A percentile compares a stretch with the other conserved stretches of the same genome.
These are phyloP conservation scores for Neotoma lepida DNA, from an alignment of 2,113 vertebrate genomes.

Conservation along the genomic window DNA sequence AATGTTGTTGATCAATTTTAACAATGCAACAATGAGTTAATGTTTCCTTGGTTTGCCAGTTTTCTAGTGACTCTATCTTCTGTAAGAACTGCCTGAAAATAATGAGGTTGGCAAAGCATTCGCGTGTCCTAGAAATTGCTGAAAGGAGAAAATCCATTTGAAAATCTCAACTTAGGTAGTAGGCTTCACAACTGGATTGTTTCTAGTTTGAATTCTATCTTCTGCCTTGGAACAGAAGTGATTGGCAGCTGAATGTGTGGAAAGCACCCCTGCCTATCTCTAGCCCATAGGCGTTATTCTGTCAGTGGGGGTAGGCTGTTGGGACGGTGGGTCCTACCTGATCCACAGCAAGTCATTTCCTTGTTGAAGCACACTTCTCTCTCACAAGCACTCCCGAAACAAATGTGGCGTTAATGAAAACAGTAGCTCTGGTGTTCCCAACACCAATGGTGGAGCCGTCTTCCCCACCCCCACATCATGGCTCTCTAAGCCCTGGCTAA, in stretches of 20 bases:
- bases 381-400: slow-evolving; percentile 53
- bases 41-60: slow-evolving; percentile 60
- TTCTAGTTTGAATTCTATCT: slow-evolving; percentile 45
- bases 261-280: slow-evolving; percentile 13
- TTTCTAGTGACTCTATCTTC: slow-evolving; percentile 28
- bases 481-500: slow-evolving; percentile 56
- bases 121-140: slow-evolving; percentile 37
- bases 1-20: slow-evolving; percentile 64
- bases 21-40: slow-evolving; percentile 49
- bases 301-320: not conserved
- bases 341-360: slow-evolving; percentile 32
- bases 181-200: slow-evolving; percentile 55
- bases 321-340: slow-evolving; percentile 49
- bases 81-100: slow-evolving; percentile 51
- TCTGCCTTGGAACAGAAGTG: slow-evolving; percentile 43
- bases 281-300: not conserved
- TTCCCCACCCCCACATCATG: slow-evolving; percentile 58
- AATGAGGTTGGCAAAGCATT: slow-evolving; percentile 55
- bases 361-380: slow-evolving; percentile 54
- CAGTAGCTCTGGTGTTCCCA: slow-evolving; percentile 25
- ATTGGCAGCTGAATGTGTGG: slow-evolving; percentile 50
- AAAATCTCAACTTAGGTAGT: slow-evolving; percentile 46
- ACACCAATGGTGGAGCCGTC: slow-evolving; percentile 63
- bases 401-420: slow-evolving; percentile 44
- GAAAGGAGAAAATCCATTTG: slow-evolving; percentile 56